Evolutionary conservation across 2,797 vertebrate genomes (phyloP), one percentile per base, ranked within the genome.

Genomic region (Macroramphosus scolopax): DNA sequence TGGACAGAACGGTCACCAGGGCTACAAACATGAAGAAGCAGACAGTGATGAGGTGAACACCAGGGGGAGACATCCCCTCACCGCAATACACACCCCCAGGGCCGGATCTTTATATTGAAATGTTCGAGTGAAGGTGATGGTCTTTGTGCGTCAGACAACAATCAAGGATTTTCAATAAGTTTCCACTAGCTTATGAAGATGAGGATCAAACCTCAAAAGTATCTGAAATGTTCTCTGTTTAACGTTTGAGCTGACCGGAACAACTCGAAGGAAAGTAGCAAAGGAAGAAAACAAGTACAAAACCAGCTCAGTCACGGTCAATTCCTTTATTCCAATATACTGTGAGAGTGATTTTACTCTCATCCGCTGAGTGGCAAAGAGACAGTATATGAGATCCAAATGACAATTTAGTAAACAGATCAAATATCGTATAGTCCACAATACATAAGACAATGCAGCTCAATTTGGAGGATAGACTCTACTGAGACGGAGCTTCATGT

Each of bases 1-100:
- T 89, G 78, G 80, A 87, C 83, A 87, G 75, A 82, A 84, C 63
- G 50, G 77, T 88, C 78, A 87, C 83, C 82, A 82, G 73, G 78
- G 81, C 75, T 73, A 86, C 84, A 81, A 84, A 89, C 81, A 84
- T 75, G 68, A 69, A 78, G 77, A 84, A 77, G 78, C 72, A 61
- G 82, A 87, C 74, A 66, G 69, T 56, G 68, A 80, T 13, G 51
- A 84, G 75, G 78, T 59, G 51, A 75, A 83, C 78, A 77, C 83
- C 80, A 82, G 83, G 82, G 82, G 83, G 82, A 80, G 76, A 71
- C 73, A 67, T 78, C 64, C 54, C 72, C 71, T 73, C 60, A 51
- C 72, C 48, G 66, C 63, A 66, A 51, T 64, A 47, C 44, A 48
- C 39, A 28, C 20, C 3, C n/a, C n/a, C n/a, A n/a, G n/a, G n/a